Percentiles rank a stretch among this genome's conserved stretches.
These are phyloP conservation scores for Poecilia latipinna DNA, from an alignment of 2,113 vertebrate genomes.

Conservation along the genomic window DNA sequence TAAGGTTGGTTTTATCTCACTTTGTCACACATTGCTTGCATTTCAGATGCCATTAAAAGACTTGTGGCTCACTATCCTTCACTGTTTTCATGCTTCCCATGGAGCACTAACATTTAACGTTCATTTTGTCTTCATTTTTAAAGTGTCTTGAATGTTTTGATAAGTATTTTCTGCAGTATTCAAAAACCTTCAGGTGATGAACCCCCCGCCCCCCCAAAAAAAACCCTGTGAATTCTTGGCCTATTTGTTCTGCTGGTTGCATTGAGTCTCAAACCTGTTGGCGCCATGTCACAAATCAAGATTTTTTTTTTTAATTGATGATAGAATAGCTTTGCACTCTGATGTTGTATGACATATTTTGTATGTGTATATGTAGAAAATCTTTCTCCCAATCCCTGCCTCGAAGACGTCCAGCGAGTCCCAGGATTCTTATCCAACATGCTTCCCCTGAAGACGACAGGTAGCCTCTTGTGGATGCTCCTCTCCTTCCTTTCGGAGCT, in stretches of 20 bases:
- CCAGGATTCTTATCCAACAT: constrained; percentile 98
- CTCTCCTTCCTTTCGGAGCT: constrained; percentile 52
- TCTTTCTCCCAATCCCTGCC: constrained; percentile 89
- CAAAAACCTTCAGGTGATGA: not conserved
- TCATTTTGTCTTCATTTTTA: not conserved
- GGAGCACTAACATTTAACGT: not conserved
- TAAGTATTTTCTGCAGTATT: not conserved
- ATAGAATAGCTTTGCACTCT: constrained; percentile 1
- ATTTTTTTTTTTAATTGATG: not conserved
- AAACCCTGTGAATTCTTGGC: not conserved
- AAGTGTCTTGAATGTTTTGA: not conserved
- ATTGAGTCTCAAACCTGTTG: not conserved
- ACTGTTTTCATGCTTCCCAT: not conserved
- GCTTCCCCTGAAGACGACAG: constrained; percentile 98
- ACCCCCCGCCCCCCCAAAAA: not conserved
- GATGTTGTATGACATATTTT: constrained; percentile 52
- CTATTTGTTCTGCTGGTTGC: not conserved
- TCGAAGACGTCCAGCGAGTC: constrained; percentile 94
- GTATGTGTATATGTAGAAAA: constrained; percentile 74
- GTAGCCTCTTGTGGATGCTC: constrained; percentile 80
- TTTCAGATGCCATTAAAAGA: not conserved
- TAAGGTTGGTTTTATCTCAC: not conserved
- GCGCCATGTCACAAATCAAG: not conserved
- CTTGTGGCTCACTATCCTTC: constrained; percentile 8
- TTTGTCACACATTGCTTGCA: not conserved